Evolutionary conservation across 2,888 invertebrate genomes (phyloP), one percentile per base, ranked within the genome.

Genomic region (Steinernema carpocapsae): DNA sequence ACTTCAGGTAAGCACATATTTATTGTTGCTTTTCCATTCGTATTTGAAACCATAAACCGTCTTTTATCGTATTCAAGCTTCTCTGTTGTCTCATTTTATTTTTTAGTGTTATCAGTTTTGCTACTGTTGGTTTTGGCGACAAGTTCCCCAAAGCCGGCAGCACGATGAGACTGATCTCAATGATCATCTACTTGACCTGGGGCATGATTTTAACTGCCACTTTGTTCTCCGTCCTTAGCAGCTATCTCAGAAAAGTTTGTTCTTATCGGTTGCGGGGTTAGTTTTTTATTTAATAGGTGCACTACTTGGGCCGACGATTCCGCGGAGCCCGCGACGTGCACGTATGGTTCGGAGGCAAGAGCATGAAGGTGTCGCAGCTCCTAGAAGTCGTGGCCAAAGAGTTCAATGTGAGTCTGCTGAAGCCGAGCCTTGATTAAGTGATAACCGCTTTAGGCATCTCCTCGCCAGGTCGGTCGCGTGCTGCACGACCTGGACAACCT

Each of bases 91-190:
- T 26, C 3, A 10, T 17, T 56, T 6, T 6, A 56, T 3, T 32
- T 71, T 81, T 75, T 77, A 78, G 80, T 32, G 77, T 82, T 72
- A 82, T 83, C 72, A 80, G 80, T 70, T 83, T 83, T 70, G 74
- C 83, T 0, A 82, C 83, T 0, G 79, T 80, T 22, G 83, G 83
- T 19, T 82, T 82, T 45, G 83, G 83, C 3, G 83, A 83, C 24
- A 56, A 70, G 43, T 76, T 73, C 29, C 83, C 83, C 6, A 29
- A 72, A 19, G 77, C 79, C 0, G 70, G 76, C 6, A 78, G 72
- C n/a, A 45, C 76, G 6, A 7, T 26, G 0, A 74, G 76, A 24
- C 73, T 82, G 29, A 48, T 75, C 6, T 52, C 74, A 45, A 79
- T 77, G 26, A 73, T 78, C 7, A 29, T 75, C 12, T 80, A 81